Evolutionary conservation across 2,888 invertebrate genomes (phyloP), one percentile per base, ranked within the genome.

Genomic region (Epistrophe grossulariae): DNA sequence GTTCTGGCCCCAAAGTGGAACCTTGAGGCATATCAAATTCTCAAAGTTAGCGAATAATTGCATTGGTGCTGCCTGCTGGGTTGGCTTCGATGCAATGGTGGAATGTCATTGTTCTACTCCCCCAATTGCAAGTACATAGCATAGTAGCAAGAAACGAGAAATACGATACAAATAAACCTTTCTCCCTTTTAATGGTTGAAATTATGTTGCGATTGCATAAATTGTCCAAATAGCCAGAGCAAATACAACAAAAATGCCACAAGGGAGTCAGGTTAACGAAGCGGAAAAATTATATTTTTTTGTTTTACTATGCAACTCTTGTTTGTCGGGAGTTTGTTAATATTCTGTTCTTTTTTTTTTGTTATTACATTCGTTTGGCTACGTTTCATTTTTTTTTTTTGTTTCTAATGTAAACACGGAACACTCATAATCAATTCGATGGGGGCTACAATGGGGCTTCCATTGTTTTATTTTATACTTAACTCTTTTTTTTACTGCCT

Each of bases 171-270:
- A 55, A 55, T 59, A 62, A 55, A 48, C 70, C 45, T 77, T 66
- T 78, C 66, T 48, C 83, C 78, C 55, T 43, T 52, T 45, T 55
- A 52, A 28, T 50, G 15, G 10, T 64, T 57, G 38, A 35, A 71
- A 43, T 74, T 85, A 64, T 81, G 68, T 71, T 82, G 70, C 74
- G 57, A 81, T 85, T 85, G 85, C 78, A 81, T 81, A 85, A 78
- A 85, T 68, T 78, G 73, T 72, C 40, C 60, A 81, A 60, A 76
- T 48, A 48, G 74, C 59, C 55, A 48, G 38, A 31, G 70, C 13
- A 55, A 72, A 55, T 31, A 59, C 9, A 35, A 59, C 13, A 45
- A 28, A 43, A 76, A 28, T 71, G 57, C 57, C 17, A 59, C 28
- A 40, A 55, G 64, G 70, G 74, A 64, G 68, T 45, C 31, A 62